These are phyloP conservation scores for Vulpes lagopus DNA, from an alignment of 2,113 vertebrate species.

Conservation along the genomic window DNA sequence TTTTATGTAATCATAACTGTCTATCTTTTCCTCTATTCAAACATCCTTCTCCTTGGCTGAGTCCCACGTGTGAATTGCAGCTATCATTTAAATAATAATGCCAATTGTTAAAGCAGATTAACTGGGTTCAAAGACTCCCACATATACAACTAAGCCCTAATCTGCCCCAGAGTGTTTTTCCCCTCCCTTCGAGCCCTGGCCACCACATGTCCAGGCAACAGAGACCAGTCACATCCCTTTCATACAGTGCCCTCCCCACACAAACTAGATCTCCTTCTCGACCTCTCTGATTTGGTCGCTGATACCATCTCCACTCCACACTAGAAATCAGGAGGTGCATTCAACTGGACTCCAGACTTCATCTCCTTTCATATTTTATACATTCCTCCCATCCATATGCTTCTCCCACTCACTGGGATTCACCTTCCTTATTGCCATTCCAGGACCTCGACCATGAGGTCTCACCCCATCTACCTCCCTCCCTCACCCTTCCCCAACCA, in stretches of 20 bases:
- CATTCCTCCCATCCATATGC: background rate
- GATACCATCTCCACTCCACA: background rate
- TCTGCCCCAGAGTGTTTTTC: background rate
- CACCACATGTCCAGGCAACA: background rate
- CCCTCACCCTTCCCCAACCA: background rate
- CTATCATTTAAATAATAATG: constrained; percentile 66
- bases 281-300: background rate
- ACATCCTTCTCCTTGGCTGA: constrained; percentile 33
- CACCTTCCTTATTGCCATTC: background rate
- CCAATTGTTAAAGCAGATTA: constrained; percentile 55
- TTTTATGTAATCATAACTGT: constrained; percentile 71
- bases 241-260: background rate
- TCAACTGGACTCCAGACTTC: background rate
- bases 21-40: constrained; percentile 65
- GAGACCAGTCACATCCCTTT: background rate
- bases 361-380: background rate
- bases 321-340: background rate
- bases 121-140: constrained; percentile 42
- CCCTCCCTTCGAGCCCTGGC: background rate
- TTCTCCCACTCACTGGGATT: background rate
- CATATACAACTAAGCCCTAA: background rate
- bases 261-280: background rate
- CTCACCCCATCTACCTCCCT: background rate
- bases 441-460: background rate
- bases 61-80: constrained; percentile 10